Evolutionary conservation across 2,888 invertebrate species (phyloP), one percentile per base, ranked within the genome.

Genomic region (Piscicola geometra): DNA sequence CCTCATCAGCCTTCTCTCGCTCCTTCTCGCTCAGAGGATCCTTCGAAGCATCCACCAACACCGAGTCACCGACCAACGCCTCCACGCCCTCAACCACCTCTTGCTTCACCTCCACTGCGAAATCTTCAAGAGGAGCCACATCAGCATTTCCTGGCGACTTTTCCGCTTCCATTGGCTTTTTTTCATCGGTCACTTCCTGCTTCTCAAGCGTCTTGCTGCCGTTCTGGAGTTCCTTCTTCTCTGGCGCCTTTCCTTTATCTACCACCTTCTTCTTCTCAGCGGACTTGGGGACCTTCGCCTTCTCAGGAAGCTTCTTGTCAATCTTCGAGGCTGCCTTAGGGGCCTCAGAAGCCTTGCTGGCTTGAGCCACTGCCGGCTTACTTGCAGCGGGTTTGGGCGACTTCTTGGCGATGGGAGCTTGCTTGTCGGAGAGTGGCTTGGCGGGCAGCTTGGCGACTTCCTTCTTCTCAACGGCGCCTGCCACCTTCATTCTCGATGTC

Each of bases 21-120:
- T 36, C 75, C 69, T 69, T 69, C 50, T 50, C 47, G n/a, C 32
- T 56, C 75, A 47, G 21, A 12, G 47, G 69, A 28, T 52, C 69
- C 32, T 69, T 56, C 32, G 25, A 56, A 18, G 33, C 67, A 18
- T 52, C 71, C 1, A 5, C 75, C 21, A 52, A 35, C 21, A 28
- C 52, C 56, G 9, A 33, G 21, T 30, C 28, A 36, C 36, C 71
- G 25, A 41, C 50, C 30, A 30, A 25, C 15, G 50, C 66, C 33
- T 9, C 71, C 5, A 15, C 71, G 3, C 3, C 9, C 32, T 33
- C 71, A 30, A 28, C 71, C 21, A 52, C 41, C 1, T 25, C n/a
- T 5, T 9, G 21, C 3, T 69, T 36, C 33, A 41, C 69, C 41
- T 36, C 28, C 35, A 21, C 33, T 9, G 21, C 52, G 9, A 9